Evolutionary conservation across 2,113 vertebrate species (phyloP), one percentile per base, ranked within the genome.

Genomic region (Sterna hirundo): DNA sequence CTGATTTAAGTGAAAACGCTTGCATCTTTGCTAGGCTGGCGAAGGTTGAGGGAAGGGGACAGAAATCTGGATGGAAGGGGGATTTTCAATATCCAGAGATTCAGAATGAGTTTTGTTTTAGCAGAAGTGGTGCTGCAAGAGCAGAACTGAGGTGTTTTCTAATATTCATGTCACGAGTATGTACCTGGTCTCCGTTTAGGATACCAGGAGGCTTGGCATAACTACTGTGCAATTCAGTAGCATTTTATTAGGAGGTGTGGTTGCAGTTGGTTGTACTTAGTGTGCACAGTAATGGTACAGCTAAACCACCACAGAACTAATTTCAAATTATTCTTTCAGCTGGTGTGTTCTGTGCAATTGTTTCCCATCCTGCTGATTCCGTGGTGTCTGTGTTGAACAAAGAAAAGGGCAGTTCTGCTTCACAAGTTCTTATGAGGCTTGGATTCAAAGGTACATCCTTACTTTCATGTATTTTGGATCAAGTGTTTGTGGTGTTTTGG

Each of bases 381-480:
- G 99, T 99, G 97, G 99, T 99, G 72, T 99, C 99, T 51, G 99
- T 99, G 71, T 98, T 99, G 98, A 99, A 99, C 97, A 99, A 99
- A 97, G 99, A 99, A 97, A 99, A 97, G 64, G 99, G 99, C 94
- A 99, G 99, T 98, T 99, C 98, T 58, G 99, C 99, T 27, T 49
- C 93, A 20, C 96, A 98, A 97, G 99, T 99, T 86, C 99, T 99
- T 46, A 96, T 98, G 98, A 99, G 91, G 92, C 99, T 99, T 64
- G 99, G 99, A 88, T 98, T 99, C 79, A 98, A 40, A 98, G 99
- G 99, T 99, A 80, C 83, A 58, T 57, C 38, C 46, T 61, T 62
- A 11, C 18, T 69, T 81, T 34, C 4, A 9, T 76, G 9, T 55
- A 23, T 58, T n/a, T 84, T 76, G 22, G 13, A 38, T 85, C 18